These are phyloP conservation scores for Sebastes steindachneri DNA, from an alignment of 2,797 vertebrate genomes.

Conservation along the genomic window DNA sequence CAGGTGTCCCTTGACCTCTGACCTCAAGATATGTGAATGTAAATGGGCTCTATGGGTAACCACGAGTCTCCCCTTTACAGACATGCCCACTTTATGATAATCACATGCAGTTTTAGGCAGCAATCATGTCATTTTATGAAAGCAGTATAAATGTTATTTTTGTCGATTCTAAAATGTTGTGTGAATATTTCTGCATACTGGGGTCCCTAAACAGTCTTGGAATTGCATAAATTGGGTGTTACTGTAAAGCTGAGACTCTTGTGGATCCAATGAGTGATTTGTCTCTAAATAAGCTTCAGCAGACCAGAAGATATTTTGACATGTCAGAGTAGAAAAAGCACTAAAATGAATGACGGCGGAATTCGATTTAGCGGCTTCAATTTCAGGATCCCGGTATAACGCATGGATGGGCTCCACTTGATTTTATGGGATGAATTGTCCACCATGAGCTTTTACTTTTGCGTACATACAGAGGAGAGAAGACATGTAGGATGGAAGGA, in stretches of 20 bases:
- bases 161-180: no score
- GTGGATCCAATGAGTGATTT: not conserved
- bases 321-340: not conserved
- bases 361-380: not conserved
- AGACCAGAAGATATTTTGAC: not conserved
- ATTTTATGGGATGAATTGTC: not conserved
- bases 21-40: no score
- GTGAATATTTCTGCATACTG: fast-evolving
- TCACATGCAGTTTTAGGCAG: no score
- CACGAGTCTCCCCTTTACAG: no score
- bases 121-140: no score
- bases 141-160: no score
- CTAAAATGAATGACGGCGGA: not conserved
- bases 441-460: not conserved
- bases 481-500: not conserved
- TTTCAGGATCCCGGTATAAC: not conserved
- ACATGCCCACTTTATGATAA: no score
- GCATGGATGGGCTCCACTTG: not conserved
- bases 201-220: no score
- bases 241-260: no score
- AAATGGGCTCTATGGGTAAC: no score
- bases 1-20: no score
- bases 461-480: fast-evolving
- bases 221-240: no score
- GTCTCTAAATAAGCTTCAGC: not conserved